phyloP scores from a whole-genome alignment of 2,797 vertebrate genomes.

The Enteromius thamalakanensis region DNA sequence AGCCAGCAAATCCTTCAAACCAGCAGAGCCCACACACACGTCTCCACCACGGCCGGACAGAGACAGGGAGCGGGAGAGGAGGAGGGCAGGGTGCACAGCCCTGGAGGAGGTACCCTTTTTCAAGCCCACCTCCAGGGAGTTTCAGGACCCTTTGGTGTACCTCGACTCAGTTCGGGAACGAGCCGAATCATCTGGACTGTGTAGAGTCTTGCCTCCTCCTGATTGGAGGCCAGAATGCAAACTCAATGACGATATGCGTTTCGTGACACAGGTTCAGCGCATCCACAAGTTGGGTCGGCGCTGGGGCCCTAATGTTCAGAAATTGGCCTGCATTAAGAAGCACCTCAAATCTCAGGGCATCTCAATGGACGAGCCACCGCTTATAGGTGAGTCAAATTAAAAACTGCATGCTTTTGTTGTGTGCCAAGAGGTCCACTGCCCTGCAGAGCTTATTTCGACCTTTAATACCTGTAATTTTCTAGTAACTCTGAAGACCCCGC shows the following conservation, averaged over 20 bases:
- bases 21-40: conserved; percentile 72
- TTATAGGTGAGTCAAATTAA: conserved; percentile 87
- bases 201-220: conserved; percentile 90
- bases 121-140: conserved; percentile 89
- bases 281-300: conserved; percentile 98
- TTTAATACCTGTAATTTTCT: not conserved
- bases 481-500: not conserved
- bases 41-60: conserved; percentile 63
- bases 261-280: conserved; percentile 97
- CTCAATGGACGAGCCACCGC: conserved; percentile 96
- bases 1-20: conserved; percentile 84
- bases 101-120: conserved; percentile 90
- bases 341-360: conserved; percentile 99
- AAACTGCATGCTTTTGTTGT: not conserved
- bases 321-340: conserved; percentile 98
- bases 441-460: not conserved
- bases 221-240: conserved; percentile 99
- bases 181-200: conserved; percentile 93
- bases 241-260: conserved; percentile 98
- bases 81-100: conserved; percentile 84
- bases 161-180: conserved; percentile 90
- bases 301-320: conserved; percentile 98
- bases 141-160: conserved; percentile 96
- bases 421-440: not conserved
- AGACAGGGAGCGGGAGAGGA: conserved; percentile 80